These are phyloP conservation scores for Clinocottus analis DNA, from an alignment of 2,113 vertebrate genomes.

Conservation along the genomic window DNA sequence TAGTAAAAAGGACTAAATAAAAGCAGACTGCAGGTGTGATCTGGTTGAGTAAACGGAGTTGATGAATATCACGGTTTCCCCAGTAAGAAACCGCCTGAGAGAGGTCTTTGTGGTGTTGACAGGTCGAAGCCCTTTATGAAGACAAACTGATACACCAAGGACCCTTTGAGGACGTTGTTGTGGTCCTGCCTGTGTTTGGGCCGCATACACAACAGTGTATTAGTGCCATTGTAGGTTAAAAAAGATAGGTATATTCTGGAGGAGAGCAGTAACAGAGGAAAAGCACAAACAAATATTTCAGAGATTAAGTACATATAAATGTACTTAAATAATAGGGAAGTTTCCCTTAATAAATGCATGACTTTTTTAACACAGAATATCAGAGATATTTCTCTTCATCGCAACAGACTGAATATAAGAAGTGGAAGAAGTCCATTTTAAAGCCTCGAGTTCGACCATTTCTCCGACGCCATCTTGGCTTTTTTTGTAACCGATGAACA, in stretches of 20 bases:
- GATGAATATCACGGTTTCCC: background rate
- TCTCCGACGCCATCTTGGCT: no score
- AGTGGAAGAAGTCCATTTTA: background rate
- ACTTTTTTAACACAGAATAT: no score
- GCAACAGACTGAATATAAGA: background rate
- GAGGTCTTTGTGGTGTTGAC: no score
- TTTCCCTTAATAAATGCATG: no score
- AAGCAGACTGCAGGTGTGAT: background rate
- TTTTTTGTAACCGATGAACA: background rate
- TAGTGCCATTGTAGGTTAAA: no score
- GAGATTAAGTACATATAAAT: background rate
- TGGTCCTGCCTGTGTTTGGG: background rate
- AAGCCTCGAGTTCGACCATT: background rate
- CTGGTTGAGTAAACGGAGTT: slow-evolving; percentile 13
- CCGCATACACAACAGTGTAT: background rate
- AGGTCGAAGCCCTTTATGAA: no score
- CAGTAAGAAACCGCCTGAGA: no score
- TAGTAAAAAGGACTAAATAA: background rate
- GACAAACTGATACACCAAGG: slow-evolving; percentile 1
- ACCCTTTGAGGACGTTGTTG: slow-evolving; percentile 18
- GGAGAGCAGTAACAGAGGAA: background rate
- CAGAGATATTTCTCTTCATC: no score
- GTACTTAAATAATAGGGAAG: no score
- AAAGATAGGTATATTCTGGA: background rate
- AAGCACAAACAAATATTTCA: background rate